Base-by-base conservation (phyloP, 2,888 invertebrate genomes). In the Drosophila stalkeri region DNA sequence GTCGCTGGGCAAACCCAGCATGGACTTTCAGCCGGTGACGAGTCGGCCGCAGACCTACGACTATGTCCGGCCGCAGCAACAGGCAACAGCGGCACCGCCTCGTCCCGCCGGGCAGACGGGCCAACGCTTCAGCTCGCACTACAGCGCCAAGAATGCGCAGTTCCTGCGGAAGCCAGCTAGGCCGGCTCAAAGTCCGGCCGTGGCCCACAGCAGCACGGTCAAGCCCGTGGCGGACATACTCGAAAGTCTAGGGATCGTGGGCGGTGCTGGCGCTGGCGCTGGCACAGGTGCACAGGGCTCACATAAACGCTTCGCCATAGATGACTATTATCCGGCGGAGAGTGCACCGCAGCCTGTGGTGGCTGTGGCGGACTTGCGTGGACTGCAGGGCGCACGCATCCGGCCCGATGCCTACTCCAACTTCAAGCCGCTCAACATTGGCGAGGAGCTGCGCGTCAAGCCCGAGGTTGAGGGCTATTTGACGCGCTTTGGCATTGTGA, bases 41-140 rank as follows among this genome's bases (percentile, higher is more conserved):
- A 64, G 82, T 43, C 64, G 72, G 5, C 74, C 84, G 0, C 63
- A 64, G 3, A 55, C 59, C 11, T 74, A 68, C 35, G 80, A 73
- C 2, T 80, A 77, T 55, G 44, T 43, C 9, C 9, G 44, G 46
- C 14, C 35, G 1, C 51, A 27, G 6, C 27, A 27, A 6, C 27
- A 43, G 41, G 41, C 31, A 1, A 14, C 65, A 35, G 31, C 37
- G 7, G 2, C 44, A n/a, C 39, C 33, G 12, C 46, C 20, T 1
- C 66, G 55, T 3, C 18, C 47, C 0, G 56, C 70, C 51, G 14
- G 59, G 18, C 51, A 12, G 47, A 55, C 72, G 64, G 59, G 64
- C 0, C 91, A 91, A 47, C 91, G 92, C 20, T 93, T 90, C 47
- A 93, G 93, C 71, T 93, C 94, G 86, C 93, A 92, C 18, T 94